Conservation (phyloP, 1,140 invertebrate species). For the Aphaenogaster floridana region DNA sequence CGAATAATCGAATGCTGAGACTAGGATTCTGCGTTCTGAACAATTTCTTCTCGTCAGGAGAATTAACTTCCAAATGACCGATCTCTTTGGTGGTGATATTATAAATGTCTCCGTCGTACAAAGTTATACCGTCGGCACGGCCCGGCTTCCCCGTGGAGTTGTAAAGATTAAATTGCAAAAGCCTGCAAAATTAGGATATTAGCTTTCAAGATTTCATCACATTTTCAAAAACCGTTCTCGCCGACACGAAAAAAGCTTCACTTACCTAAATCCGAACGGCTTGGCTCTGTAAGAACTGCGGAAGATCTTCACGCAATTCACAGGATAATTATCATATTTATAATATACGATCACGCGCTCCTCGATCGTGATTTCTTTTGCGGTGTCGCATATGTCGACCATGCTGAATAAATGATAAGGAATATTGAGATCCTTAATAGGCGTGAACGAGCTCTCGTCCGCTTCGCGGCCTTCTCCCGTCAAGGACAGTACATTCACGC, state of each 20-base stretch:
- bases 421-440: slow-evolving; percentile 93
- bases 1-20: slow-evolving; percentile 96
- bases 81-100: slow-evolving; percentile 93
- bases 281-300: slow-evolving; percentile 94
- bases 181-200: slow-evolving; percentile 83
- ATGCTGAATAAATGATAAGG: slow-evolving; percentile 98
- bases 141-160: slow-evolving; percentile 95
- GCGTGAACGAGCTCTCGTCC: slow-evolving; percentile 94
- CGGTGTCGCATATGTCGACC: slow-evolving; percentile 98
- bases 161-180: slow-evolving; percentile 97
- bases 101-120: slow-evolving; percentile 98
- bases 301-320: slow-evolving; percentile 99
- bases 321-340: slow-evolving; percentile 98
- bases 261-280: slow-evolving; percentile 93
- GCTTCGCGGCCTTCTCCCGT: slow-evolving; percentile 97
- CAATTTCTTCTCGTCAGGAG: slow-evolving; percentile 91
- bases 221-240: neutral
- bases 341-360: slow-evolving; percentile 98
- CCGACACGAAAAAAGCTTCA: neutral
- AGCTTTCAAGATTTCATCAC: neutral
- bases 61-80: slow-evolving; percentile 90
- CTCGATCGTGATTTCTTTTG: slow-evolving; percentile 96
- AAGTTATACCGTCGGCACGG: slow-evolving; percentile 93
- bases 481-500: slow-evolving; percentile 95
- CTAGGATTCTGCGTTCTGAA: slow-evolving; percentile 92